Percentiles rank a stretch among this genome's conserved stretches.
These are phyloP conservation scores for Silurus lanzhouensis DNA, from an alignment of 2,797 vertebrate genomes.

Conservation along the genomic window DNA sequence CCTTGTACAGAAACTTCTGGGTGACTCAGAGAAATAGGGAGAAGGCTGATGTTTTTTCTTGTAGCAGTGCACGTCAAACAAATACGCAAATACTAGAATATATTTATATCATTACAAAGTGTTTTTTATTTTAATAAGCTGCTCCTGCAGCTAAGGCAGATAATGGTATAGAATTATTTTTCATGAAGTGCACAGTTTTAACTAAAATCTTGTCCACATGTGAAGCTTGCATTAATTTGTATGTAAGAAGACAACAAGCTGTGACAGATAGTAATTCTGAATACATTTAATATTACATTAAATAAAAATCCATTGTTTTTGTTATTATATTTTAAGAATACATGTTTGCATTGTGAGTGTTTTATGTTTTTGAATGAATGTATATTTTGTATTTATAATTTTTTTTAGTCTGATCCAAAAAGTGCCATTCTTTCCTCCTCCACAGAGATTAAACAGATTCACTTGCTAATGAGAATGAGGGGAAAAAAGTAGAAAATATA, in stretches of 20 bases:
- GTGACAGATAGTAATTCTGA: not conserved
- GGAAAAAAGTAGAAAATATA: not conserved
- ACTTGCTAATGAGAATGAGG: constrained; percentile 36
- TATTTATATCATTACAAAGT: not conserved
- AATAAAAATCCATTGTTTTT: not conserved
- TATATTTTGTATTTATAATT: not conserved
- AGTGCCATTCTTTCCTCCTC: constrained; percentile 60
- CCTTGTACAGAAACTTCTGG: constrained; percentile 30
- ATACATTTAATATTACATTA: not conserved
- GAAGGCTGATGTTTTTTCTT: not conserved
- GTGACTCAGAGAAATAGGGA: constrained; percentile 24
- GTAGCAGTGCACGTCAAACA: not conserved
- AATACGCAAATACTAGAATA: not conserved
- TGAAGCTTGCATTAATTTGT: not conserved
- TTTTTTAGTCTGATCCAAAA: not conserved
- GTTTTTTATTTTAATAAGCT: not conserved
- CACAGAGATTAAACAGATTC: constrained; percentile 67
- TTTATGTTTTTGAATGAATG: not conserved
- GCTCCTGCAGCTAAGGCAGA: not conserved
- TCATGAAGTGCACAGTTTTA: not conserved
- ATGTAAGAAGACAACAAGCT: not conserved
- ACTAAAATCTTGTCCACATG: not conserved
- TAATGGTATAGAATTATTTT: constrained; percentile 24
- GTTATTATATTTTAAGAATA: not conserved
- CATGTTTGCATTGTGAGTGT: not conserved